Percentiles rank a stretch among this genome's conserved stretches.
Evolutionary conservation across 2,888 invertebrate species (phyloP).

Genomic region (Chymomyza fuscimana): DNA sequence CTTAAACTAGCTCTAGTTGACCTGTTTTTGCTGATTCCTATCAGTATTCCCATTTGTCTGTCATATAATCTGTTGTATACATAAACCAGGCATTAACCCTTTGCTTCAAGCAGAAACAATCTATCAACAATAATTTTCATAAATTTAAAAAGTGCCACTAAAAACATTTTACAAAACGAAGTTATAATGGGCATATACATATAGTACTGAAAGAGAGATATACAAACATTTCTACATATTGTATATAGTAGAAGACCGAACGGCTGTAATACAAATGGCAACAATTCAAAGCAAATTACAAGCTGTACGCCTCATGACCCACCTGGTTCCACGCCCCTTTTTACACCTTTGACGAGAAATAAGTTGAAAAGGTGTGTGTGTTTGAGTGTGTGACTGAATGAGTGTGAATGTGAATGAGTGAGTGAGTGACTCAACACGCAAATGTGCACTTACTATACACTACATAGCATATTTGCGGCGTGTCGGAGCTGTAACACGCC

Average conservation of each 20-base stretch:
- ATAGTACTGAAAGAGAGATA: no score
- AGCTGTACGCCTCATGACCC: conserved; percentile 58
- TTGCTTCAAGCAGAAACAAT: background rate
- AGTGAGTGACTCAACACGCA: conserved; percentile 3
- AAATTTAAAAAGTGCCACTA: background rate
- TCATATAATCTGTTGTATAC: background rate
- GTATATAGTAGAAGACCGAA: background rate
- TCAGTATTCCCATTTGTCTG: background rate
- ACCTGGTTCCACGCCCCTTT: conserved; percentile 54
- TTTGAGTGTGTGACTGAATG: conserved; percentile 31
- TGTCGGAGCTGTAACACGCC: conserved; percentile 47
- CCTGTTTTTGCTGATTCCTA: background rate
- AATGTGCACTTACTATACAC: conserved; percentile 6
- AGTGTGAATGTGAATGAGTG: background rate
- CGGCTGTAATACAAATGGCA: conserved; percentile 64
- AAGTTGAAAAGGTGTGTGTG: conserved; percentile 9
- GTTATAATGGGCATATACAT: background rate
- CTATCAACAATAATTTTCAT: background rate
- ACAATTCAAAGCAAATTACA: conserved; percentile 70
- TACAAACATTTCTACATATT: no score
- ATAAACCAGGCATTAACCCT: background rate
- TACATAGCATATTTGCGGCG: conserved; percentile 43
- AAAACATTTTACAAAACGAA: background rate
- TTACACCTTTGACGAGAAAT: conserved; percentile 58
- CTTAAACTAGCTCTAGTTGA: background rate